Evolutionary conservation across 1,140 invertebrate species (phyloP), one percentile per base, ranked within the genome.

Genomic region (Trichonephila inaurata): DNA sequence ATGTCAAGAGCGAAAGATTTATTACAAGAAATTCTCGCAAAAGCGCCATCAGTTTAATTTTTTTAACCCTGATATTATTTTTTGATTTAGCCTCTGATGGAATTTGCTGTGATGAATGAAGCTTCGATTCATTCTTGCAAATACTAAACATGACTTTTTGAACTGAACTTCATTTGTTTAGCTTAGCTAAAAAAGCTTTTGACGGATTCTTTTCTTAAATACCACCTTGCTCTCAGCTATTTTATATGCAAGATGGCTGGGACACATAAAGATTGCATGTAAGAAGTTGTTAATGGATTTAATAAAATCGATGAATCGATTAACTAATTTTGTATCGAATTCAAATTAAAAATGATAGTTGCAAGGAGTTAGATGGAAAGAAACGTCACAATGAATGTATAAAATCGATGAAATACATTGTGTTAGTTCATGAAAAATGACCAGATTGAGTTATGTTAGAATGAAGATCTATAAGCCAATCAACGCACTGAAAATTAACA

Each of bases 1-100:
- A 82, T 89, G 92, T 93, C 92, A 93, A 58, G 61, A 93, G 61
- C 66, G 92, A 81, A 93, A 93, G 92, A 93, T 93, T 93, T 93
- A 93, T 93, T 89, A 83, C 87, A 64, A 88, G 86, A 89, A 93
- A 89, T 89, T 93, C 87, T 93, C 86, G 66, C 86, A 82, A 93
- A 93, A 89, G 87, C 92, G 44, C 72, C 87, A 64, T 83, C 60
- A 83, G 86, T 93, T 93, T 93, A 93, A 93, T 93, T 89, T 93
- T 93, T 92, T 93, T 81, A 60, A 86, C 60, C 69, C 69, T 44
- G 62, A 51, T 69, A 93, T 93, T 93, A 93, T 93, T 93, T 93
- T 82, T 93, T 88, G 58, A 82, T 89, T 51, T 66, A 24, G 33
- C 60, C 33, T 87, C 85, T 93, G 69, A 93, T 88, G 58, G 85